These are phyloP conservation scores for Limnephilus rhombicus DNA, from an alignment of 2,888 invertebrate species.

Conservation along the genomic window DNA sequence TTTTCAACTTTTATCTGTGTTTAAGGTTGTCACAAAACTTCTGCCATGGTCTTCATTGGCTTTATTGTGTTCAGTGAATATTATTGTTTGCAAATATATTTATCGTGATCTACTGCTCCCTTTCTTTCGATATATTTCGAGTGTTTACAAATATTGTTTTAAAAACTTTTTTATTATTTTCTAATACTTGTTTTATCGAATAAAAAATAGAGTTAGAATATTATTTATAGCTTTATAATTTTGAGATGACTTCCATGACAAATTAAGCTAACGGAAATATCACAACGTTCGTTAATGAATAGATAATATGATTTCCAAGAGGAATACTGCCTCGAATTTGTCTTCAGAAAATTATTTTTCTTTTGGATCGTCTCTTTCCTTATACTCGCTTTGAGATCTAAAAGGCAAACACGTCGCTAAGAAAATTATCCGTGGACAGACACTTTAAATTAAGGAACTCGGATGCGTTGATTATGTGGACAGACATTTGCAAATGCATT, in stretches of 20 bases:
- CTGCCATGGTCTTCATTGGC: conserved; percentile 23
- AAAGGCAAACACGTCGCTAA: conserved; percentile 54
- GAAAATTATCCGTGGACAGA: conserved; percentile 57
- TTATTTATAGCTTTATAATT: not conserved
- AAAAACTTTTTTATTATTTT: conserved; percentile 29
- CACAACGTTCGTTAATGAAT: not conserved
- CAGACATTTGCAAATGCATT: conserved; percentile 54
- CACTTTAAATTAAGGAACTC: conserved; percentile 59
- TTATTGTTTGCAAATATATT: conserved; percentile 42
- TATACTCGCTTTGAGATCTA: conserved; percentile 21
- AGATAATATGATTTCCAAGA: conserved; percentile 45
- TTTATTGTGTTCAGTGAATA: conserved; percentile 37
- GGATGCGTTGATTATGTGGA: conserved; percentile 60
- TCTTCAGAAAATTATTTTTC: conserved; percentile 51
- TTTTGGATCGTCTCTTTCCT: conserved; percentile 12
- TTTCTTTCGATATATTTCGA: conserved; percentile 7
- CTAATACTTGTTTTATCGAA: not conserved
- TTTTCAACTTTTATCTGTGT: conserved; percentile 44
- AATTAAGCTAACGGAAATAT: not conserved
- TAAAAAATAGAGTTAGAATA: not conserved
- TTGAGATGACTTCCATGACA: not conserved
- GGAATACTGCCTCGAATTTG: conserved; percentile 55
- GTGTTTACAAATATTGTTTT: conserved; percentile 34
- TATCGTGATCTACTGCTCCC: not conserved
- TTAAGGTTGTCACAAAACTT: conserved; percentile 48